A percentile compares a stretch with the other conserved stretches of the same genome.
Evolutionary conservation across 2,113 vertebrate genomes (phyloP).

Genomic region (Hyaena hyaena): DNA sequence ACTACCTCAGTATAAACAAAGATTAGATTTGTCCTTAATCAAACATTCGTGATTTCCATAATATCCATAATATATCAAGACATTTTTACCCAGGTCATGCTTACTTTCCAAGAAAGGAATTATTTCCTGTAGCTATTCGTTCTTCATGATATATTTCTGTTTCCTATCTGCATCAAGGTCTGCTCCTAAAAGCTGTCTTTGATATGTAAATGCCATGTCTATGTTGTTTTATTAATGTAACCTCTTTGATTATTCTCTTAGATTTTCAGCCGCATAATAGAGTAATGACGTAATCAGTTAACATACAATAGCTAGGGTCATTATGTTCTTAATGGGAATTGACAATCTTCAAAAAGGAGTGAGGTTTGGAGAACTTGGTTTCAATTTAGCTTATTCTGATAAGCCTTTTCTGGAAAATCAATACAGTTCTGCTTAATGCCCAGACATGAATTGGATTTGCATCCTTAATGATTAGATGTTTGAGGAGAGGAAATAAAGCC

Average conservation of each 20-base stretch:
- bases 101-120: not conserved
- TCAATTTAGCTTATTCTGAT: conserved; percentile 7
- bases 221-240: not conserved
- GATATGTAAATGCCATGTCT: not conserved
- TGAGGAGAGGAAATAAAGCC: not conserved
- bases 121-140: not conserved
- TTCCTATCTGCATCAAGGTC: too few relatives aligned
- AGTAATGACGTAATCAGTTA: not conserved
- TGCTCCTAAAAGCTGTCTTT: not conserved
- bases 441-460: not conserved
- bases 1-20: not conserved
- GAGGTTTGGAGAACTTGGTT: conserved; percentile 11
- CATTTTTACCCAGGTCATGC: not conserved
- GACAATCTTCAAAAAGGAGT: not conserved
- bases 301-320: not conserved
- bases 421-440: not conserved
- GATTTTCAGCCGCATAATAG: not conserved
- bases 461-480: not conserved
- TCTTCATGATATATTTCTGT: not conserved
- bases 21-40: not conserved
- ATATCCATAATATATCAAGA: not conserved
- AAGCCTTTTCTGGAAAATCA: not conserved
- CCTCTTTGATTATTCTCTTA: conserved; percentile 19
- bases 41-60: not conserved
- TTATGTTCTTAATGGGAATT: not conserved